Percentiles rank a stretch among this genome's conserved stretches.
Evolutionary conservation across 2,113 vertebrate genomes (phyloP).

Genomic region (Mus pahari): DNA sequence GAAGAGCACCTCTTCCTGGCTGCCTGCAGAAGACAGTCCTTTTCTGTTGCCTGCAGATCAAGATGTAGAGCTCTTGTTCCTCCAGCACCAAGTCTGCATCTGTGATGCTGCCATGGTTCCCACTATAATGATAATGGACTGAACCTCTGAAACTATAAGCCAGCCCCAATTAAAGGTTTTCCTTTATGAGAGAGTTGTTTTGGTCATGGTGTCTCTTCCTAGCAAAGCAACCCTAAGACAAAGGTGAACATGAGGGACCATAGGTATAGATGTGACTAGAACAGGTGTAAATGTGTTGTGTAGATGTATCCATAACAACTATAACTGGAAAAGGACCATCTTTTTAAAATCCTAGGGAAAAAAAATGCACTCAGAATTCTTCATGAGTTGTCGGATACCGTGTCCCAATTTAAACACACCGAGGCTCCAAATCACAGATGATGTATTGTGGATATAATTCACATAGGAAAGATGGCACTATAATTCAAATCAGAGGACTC

Average conservation of each 20-base stretch:
- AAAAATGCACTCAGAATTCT: background rate
- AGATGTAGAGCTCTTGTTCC: too few relatives aligned
- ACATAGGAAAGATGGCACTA: background rate
- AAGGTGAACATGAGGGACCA: background rate
- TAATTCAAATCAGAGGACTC: conserved; percentile 18
- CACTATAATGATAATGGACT: too few relatives aligned
- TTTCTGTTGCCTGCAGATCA: too few relatives aligned
- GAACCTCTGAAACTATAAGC: too few relatives aligned
- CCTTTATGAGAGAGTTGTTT: too few relatives aligned
- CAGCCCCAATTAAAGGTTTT: too few relatives aligned
- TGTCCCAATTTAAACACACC: conserved; percentile 31
- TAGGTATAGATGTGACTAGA: background rate
- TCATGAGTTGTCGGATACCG: conserved; percentile 21
- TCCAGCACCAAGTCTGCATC: too few relatives aligned
- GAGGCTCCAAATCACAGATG: conserved; percentile 7
- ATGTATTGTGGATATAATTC: conserved; percentile 11
- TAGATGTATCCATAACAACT: background rate
- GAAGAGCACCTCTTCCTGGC: too few relatives aligned
- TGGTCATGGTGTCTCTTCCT: too few relatives aligned
- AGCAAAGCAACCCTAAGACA: too few relatives aligned
- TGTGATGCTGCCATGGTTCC: too few relatives aligned
- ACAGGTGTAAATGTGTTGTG: background rate
- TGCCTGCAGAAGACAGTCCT: too few relatives aligned
- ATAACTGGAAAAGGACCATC: background rate
- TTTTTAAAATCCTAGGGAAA: background rate